A percentile compares a stretch with the other conserved stretches of the same genome.
Evolutionary conservation across 2,888 invertebrate species (phyloP).

Genomic region (Lycia hirtaria): DNA sequence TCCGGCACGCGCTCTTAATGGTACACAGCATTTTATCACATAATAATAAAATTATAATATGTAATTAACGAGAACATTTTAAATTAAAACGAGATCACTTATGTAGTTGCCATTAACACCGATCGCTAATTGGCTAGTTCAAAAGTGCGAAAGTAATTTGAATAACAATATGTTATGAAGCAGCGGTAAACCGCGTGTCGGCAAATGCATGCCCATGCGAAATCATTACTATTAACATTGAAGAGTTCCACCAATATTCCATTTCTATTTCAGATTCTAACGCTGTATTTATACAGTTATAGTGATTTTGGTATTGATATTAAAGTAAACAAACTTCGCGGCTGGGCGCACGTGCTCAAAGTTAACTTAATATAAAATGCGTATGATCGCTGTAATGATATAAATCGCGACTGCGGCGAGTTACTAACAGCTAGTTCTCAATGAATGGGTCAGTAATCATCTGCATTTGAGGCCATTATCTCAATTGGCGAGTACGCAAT

Average conservation of each 20-base stretch:
- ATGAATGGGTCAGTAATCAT: conserved; percentile 83
- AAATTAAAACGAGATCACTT: conserved; percentile 36
- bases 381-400: conserved; percentile 58
- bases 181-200: conserved; percentile 51
- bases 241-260: conserved; percentile 53
- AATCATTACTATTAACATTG: conserved; percentile 51
- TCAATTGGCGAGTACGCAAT: conserved; percentile 82
- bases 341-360: conserved; percentile 59
- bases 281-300: conserved; percentile 43
- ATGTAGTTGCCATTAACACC: conserved; percentile 15
- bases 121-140: conserved; percentile 12
- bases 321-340: conserved; percentile 55
- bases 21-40: conserved; percentile 76
- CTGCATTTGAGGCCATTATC: conserved; percentile 82
- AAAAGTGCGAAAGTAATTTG: conserved; percentile 19
- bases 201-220: conserved; percentile 51
- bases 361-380: conserved; percentile 64
- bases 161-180: conserved; percentile 52
- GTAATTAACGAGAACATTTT: conserved; percentile 62
- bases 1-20: conserved; percentile 61
- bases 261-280: conserved; percentile 50
- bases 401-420: conserved; percentile 63
- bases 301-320: conserved; percentile 35
- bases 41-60: conserved; percentile 70
- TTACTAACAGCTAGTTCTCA: conserved; percentile 72